Base-by-base conservation (phyloP, 2,113 vertebrate genomes). In the Dryoscopus gambensis region DNA sequence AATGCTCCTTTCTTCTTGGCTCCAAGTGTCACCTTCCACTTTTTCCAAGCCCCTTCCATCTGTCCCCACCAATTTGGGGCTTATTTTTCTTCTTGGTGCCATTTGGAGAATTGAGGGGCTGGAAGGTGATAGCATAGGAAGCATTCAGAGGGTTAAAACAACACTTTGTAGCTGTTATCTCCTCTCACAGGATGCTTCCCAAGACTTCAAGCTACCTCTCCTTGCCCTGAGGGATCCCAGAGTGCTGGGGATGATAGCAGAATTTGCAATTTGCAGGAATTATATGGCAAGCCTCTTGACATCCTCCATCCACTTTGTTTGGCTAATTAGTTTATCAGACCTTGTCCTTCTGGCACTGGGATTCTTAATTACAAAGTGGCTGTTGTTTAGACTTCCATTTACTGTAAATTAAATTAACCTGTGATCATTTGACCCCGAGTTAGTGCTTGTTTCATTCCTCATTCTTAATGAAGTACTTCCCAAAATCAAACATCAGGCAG, bases 321-420 rank as follows among this genome's bases (percentile, higher is more conserved):
- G 40, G 59, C 88, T 95, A 93, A 96, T 95, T 82, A 83, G 75
- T 88, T 95, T 91, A 73, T 95, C 85, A 85, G 55, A 80, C 67
- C 74, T 79, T 0, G 1, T 73, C 85, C 59, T 94, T 85, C 88
- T 94, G 87, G 78, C 67, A 33, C 57, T 85, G 63, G 20, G 27
- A 60, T 87, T 86, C 85, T 83, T 93, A 87, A 79, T 97, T 96
- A 76, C 84, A 35, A 35, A 31, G 50, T 76, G 63, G 37, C 70
- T 92, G 68, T 83, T 87, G 70, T 91, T 93, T 95, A 93, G 81
- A 76, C 25, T 82, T 87, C 70, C 62, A n/a, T 79, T 89, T 82
- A 49, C 84, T 85, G 39, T 82, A 64, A 93, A 83, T 90, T 76
- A 76, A 92, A 93, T 94, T 68, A 92, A 60, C 64, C 55, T 50